Evolutionary conservation across 2,888 invertebrate genomes (phyloP), one percentile per base, ranked within the genome.

Genomic region (Acleris holmiana): DNA sequence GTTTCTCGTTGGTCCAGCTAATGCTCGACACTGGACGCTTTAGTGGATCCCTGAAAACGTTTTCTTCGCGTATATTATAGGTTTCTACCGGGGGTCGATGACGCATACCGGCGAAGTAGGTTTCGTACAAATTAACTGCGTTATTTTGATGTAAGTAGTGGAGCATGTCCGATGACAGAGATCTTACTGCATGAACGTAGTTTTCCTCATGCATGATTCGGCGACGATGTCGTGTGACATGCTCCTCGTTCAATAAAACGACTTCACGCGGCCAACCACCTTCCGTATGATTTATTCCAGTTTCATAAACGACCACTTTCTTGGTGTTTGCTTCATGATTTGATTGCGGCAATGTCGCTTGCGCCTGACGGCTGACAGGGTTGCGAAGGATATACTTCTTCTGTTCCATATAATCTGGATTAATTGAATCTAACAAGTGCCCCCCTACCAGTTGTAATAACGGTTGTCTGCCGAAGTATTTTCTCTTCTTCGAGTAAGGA

Each of bases 201-300:
- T 88, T 86, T 74, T 97, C 97, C 67, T 97, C 97, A 71, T 97
- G 96, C 81, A 95, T 95, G 21, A 96, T 93, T 79, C 97, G 96
- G 71, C 97, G 96, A 59, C 96, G 93, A 82, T 95, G 95, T 59
- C 97, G 93, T 48, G 93, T 80, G 8, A 95, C 94, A 76, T 95
- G 95, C 72, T 97, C 97, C 71, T 95, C 93, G 76, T 95, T 95
- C 53, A 90, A 84, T 66, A 88, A 82, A 69, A 94, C 94, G 10
- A 95, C 89, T 70, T 97, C 97, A 75, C 95, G 95, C 1, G 97
- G 97, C 97, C 97, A 97, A 18, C 97, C 97, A 67, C 97, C 97
- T 84, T 97, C 97, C 15, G 89, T 91, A 80, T 97, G 97, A 72
- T 94, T 94, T 79, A 97, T 93, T 10, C 96, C 95, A 68, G 92